A percentile compares a stretch with the other conserved stretches of the same genome.
Evolutionary conservation across 1,140 invertebrate genomes (phyloP).

Genomic region (Ostrea edulis): DNA sequence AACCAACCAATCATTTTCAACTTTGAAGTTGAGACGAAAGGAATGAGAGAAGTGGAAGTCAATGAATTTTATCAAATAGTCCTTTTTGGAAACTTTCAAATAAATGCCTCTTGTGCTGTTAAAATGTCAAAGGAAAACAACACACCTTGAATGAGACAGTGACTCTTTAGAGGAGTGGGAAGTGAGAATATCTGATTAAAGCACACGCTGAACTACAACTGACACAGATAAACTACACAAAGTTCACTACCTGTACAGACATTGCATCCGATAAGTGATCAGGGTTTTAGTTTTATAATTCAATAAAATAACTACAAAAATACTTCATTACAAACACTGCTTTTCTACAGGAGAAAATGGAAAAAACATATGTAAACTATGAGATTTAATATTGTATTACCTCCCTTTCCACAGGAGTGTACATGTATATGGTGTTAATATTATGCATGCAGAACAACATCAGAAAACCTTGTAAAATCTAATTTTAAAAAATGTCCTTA

Average conservation of each 20-base stretch:
- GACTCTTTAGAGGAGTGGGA: not conserved
- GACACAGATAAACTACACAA: not conserved
- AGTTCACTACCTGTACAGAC: not conserved
- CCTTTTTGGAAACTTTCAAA: not conserved
- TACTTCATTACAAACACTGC: slow-evolving; percentile 5
- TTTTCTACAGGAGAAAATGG: not conserved
- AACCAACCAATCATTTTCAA: not conserved
- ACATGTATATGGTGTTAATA: not conserved
- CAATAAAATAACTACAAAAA: slow-evolving; percentile 26
- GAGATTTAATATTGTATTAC: not conserved
- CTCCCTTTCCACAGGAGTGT: not conserved
- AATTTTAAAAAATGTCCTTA: not conserved
- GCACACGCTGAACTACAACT: not conserved
- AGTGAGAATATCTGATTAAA: slow-evolving; percentile 3
- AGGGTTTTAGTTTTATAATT: slow-evolving; percentile 13
- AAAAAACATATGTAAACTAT: slow-evolving; percentile 1
- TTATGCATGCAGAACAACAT: slow-evolving; percentile 21
- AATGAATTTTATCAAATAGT: not conserved
- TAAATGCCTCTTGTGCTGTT: not conserved
- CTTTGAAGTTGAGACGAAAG: not conserved
- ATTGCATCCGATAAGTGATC: slow-evolving; percentile 38
- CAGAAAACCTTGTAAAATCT: not conserved
- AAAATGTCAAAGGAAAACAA: not conserved
- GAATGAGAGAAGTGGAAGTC: not conserved
- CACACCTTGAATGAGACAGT: not conserved